phyloP scores from a whole-genome alignment of 1,140 invertebrate genomes.

The Panagrolaimus sp. region DNA sequence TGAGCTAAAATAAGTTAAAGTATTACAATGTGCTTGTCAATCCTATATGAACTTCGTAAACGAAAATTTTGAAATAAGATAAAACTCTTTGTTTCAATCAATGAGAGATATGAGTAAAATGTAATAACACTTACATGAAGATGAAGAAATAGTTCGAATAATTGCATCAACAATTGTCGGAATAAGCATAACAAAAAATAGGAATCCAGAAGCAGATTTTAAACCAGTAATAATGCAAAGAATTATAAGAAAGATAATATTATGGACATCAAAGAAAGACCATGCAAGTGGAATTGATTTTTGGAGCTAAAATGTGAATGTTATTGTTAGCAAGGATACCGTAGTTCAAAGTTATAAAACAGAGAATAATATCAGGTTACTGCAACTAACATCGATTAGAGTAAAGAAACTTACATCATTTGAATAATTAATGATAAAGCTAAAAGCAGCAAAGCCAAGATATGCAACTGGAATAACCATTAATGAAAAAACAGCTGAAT shows the following conservation, averaged over 20 bases:
- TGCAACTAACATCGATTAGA: too few species aligned
- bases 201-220: neutral
- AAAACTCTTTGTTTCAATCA: too few species aligned
- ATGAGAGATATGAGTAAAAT: too few species aligned
- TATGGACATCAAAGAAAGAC: constrained; percentile 7
- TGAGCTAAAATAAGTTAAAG: neutral
- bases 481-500: neutral
- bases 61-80: too few species aligned
- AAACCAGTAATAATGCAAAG: neutral
- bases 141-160: neutral
- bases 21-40: too few species aligned
- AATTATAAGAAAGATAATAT: neutral
- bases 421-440: neutral
- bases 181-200: neutral
- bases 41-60: too few species aligned
- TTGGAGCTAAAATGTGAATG: neutral
- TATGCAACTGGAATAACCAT: neutral
- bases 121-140: neutral
- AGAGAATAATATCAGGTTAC: too few species aligned
- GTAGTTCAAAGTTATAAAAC: too few species aligned
- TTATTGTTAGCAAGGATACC: too few species aligned
- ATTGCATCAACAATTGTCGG: neutral
- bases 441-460: neutral
- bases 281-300: neutral
- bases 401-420: neutral